Evolutionary conservation across 2,888 invertebrate genomes (phyloP).

Genomic region (Polyommatus iphigenia): DNA sequence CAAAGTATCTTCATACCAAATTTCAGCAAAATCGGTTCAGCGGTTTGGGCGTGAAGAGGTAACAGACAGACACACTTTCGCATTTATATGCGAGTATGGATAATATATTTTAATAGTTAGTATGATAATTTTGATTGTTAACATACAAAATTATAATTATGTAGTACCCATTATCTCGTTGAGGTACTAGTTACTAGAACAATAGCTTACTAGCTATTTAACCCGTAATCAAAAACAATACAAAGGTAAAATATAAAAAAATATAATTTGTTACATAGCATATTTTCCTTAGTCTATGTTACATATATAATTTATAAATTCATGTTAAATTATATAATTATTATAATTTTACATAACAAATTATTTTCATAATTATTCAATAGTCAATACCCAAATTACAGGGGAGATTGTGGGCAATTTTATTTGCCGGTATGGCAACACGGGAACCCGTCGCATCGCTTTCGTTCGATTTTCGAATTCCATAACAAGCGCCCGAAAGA

Average conservation of each 20-base stretch:
- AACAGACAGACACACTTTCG: too few species aligned
- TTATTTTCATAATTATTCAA: not conserved
- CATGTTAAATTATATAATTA: too few species aligned
- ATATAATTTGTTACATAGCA: not conserved
- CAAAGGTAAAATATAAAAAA: not conserved
- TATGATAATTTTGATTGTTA: not conserved
- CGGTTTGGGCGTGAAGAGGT: too few species aligned
- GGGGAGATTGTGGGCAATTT: not conserved
- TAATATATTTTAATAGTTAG: not conserved
- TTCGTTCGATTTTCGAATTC: slow-evolving; percentile 11
- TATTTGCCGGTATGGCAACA: not conserved
- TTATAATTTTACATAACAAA: not conserved
- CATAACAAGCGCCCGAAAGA: slow-evolving; percentile 36
- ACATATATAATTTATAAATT: too few species aligned
- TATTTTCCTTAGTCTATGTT: too few species aligned
- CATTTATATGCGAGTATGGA: too few species aligned
- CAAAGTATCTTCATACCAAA: too few species aligned
- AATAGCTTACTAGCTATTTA: not conserved
- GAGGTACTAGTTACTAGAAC: not conserved
- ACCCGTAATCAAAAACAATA: not conserved
- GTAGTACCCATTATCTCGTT: not conserved
- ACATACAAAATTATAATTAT: not conserved
- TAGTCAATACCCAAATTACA: not conserved
- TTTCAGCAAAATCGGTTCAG: too few species aligned
- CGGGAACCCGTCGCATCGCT: not conserved